Conservation (phyloP, 2,888 invertebrate species). For the Drosophila pegasa region DNA sequence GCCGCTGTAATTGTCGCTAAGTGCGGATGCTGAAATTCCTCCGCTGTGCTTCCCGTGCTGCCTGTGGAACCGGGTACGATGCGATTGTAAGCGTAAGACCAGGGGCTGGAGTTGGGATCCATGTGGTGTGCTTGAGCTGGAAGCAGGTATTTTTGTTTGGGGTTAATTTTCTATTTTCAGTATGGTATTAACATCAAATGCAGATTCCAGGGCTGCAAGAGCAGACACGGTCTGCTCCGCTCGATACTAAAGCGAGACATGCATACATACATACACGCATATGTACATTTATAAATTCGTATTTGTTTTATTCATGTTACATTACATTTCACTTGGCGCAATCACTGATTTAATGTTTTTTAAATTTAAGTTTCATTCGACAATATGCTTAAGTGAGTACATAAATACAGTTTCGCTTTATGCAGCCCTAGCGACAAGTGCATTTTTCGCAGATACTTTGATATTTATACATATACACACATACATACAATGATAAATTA, state of each 20-base stretch:
- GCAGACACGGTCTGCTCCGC: constrained; percentile 28
- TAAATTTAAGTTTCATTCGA: neutral
- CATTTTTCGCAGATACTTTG: constrained; percentile 51
- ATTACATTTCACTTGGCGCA: constrained; percentile 7
- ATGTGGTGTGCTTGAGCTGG: constrained; percentile 84
- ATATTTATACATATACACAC: constrained; percentile 41
- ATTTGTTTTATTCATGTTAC: neutral
- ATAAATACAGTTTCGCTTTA: constrained; percentile 22
- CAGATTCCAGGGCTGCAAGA: constrained; percentile 32
- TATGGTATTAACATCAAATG: constrained; percentile 36
- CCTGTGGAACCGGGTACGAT: constrained; percentile 88
- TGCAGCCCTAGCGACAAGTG: constrained; percentile 55
- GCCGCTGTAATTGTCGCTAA: constrained; percentile 86
- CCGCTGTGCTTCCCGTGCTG: constrained; percentile 87
- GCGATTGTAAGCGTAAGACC: constrained; percentile 94
- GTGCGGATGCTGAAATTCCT: constrained; percentile 89
- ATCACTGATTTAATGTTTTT: neutral
- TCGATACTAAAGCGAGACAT: constrained; percentile 12
- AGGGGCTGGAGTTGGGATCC: constrained; percentile 95
- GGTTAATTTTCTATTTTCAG: constrained; percentile 24
- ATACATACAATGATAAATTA: constrained; percentile 57
- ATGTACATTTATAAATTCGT: constrained; percentile 18
- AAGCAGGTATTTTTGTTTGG: constrained; percentile 33
- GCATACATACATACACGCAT: constrained; percentile 10
- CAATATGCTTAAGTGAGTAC: constrained; percentile 8